Percentiles rank a stretch among this genome's conserved stretches.
phyloP scores from a whole-genome alignment of 2,797 vertebrate genomes.

The Amazona ochrocephala region DNA sequence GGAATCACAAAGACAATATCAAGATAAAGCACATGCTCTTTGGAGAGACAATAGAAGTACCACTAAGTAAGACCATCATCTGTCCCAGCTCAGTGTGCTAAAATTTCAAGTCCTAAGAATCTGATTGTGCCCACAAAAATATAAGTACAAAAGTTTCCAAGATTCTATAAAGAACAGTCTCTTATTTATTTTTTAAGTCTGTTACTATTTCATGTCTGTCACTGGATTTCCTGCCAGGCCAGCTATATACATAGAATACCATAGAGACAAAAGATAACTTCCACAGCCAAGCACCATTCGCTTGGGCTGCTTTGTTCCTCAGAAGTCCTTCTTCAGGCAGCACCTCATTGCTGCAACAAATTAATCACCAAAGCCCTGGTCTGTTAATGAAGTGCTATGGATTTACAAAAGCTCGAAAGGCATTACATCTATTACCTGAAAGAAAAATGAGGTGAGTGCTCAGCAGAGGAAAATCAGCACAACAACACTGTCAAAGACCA shows the following conservation, averaged over 20 bases:
- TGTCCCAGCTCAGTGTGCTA: background rate
- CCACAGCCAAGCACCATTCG: background rate
- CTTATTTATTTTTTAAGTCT: background rate
- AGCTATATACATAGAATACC: background rate
- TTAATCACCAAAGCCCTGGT: slow-evolving; percentile 46
- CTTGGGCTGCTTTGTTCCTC: slow-evolving; percentile 9
- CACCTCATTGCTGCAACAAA: slow-evolving; percentile 56
- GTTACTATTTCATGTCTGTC: background rate
- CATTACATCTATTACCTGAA: slow-evolving; percentile 45
- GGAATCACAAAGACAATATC: background rate
- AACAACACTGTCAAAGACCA: background rate
- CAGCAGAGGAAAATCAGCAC: slow-evolving; percentile 26
- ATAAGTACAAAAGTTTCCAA: background rate
- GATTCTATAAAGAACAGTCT: background rate
- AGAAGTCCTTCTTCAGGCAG: slow-evolving; percentile 54
- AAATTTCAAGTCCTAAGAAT: background rate
- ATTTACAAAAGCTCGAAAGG: slow-evolving; percentile 34
- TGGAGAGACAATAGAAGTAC: background rate
- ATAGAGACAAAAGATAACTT: slow-evolving; percentile 20
- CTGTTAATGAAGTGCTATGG: slow-evolving; percentile 66
- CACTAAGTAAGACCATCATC: background rate
- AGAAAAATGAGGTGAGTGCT: slow-evolving; percentile 57
- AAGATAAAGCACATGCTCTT: background rate
- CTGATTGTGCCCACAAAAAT: background rate
- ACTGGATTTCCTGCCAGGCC: background rate